Evolutionary conservation across 2,113 vertebrate species (phyloP).

Genomic region (Camarhynchus parvulus): DNA sequence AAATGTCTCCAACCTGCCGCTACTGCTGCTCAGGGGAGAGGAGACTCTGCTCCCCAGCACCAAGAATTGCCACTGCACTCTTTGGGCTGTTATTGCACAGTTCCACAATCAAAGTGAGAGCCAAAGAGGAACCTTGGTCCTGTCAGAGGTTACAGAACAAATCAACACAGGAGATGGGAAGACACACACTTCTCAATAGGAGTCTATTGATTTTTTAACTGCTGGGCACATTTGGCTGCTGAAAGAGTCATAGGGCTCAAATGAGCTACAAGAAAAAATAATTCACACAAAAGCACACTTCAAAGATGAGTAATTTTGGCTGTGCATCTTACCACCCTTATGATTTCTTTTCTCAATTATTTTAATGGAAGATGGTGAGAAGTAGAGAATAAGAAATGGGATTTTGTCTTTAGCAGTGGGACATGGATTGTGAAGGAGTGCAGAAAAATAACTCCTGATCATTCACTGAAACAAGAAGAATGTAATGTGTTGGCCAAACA

Average conservation of each 20-base stretch:
- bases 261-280: background rate
- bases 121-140: background rate
- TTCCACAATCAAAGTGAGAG: background rate
- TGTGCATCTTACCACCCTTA: background rate
- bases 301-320: background rate
- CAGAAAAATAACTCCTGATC: background rate
- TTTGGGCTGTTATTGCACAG: background rate
- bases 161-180: background rate
- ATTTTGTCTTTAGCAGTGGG: background rate
- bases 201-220: slow-evolving; percentile 49
- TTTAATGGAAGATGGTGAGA: background rate
- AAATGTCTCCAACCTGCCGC: background rate
- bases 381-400: background rate
- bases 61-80: background rate
- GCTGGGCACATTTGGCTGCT: background rate
- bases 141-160: slow-evolving; percentile 20
- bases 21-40: background rate
- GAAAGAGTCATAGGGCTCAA: background rate
- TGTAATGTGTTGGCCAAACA: background rate
- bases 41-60: background rate
- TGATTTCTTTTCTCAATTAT: slow-evolving; percentile 19
- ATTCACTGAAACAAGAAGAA: background rate
- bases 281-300: background rate
- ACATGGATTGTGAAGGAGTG: background rate
- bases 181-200: background rate